Evolutionary conservation across 2,797 vertebrate species (phyloP), one percentile per base, ranked within the genome.

Genomic region (Triplophysa bombifrons): DNA sequence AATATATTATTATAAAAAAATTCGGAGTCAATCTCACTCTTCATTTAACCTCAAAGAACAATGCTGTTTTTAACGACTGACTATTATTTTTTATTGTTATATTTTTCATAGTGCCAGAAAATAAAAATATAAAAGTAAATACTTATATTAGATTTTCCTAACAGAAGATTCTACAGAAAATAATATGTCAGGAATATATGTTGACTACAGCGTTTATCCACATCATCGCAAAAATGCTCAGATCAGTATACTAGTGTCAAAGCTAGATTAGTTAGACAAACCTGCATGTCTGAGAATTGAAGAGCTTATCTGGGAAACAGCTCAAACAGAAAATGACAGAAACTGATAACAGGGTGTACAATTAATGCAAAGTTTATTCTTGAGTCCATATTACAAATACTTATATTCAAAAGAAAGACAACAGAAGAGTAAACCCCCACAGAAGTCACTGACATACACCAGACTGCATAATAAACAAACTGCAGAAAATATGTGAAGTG

Each of bases 401-500:
- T 55, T 46, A 20, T 55, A 66, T 76, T 67, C 11, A 16, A 76
- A 67, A 67, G 51, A n/a, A 41, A 66, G 16, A 14, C 13, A 53
- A 50, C 17, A 51, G 16, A 51, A 17, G 14, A 51, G 48, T 16
- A 46, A 46, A 46, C 12, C 13, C 48, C 4, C 48, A 50, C 48
- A 50, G 48, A 50, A 17, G 48, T 50, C 48, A 16, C 48, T 17
- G 4, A 17, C 14, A 50, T 50, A 50, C 48, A 50, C 3, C 44
- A 13, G 44, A 30, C 27, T 30, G 27, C 27, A 30, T 3, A 38
- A 5, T 7, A 38, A 38, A 41, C 41, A 41, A 41, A 41, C 41
- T 41, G 4, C 41, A 41, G 10, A 11, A 41, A 10, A 41, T 41
- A 41, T 41, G 41, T 41, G 8, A 41, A 41, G 41, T 41, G 41